phyloP scores from a whole-genome alignment of 2,113 vertebrate genomes.

The Podilymbus podiceps region DNA sequence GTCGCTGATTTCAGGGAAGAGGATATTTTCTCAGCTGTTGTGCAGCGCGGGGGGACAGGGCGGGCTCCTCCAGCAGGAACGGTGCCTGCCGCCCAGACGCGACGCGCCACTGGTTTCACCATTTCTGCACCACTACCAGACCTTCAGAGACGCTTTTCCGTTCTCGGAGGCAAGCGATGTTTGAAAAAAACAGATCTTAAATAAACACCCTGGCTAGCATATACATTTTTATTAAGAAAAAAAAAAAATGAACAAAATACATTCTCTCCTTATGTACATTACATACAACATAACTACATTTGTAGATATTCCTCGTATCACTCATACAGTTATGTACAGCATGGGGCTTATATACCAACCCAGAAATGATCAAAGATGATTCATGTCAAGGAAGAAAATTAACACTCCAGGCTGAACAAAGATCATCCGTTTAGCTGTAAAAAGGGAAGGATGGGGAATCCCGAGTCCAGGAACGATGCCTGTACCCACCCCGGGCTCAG shows the following conservation, averaged over 20 bases:
- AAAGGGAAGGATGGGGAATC: not conserved
- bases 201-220: slow-evolving; percentile 9
- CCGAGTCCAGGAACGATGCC: not conserved
- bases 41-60: not conserved
- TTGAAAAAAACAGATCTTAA: not conserved
- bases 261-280: slow-evolving; percentile 98
- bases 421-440: not conserved
- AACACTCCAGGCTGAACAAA: not conserved
- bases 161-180: accelerated
- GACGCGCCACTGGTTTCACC: not conserved
- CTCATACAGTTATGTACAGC: slow-evolving; percentile 84
- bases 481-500: not conserved
- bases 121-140: not conserved
- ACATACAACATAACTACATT: slow-evolving; percentile 92
- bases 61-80: not conserved
- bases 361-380: slow-evolving; percentile 50
- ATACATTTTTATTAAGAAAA: slow-evolving; percentile 85
- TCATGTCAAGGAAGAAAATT: slow-evolving; percentile 31
- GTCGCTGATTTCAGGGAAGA: not conserved
- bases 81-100: not conserved
- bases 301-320: slow-evolving; percentile 68
- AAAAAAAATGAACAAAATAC: slow-evolving; percentile 97
- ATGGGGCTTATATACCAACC: slow-evolving; percentile 71
- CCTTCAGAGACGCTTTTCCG: not conserved
- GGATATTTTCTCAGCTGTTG: not conserved